These are phyloP conservation scores for Paratrypauchen microcephalus DNA, from an alignment of 2,797 vertebrate species.

Conservation along the genomic window DNA sequence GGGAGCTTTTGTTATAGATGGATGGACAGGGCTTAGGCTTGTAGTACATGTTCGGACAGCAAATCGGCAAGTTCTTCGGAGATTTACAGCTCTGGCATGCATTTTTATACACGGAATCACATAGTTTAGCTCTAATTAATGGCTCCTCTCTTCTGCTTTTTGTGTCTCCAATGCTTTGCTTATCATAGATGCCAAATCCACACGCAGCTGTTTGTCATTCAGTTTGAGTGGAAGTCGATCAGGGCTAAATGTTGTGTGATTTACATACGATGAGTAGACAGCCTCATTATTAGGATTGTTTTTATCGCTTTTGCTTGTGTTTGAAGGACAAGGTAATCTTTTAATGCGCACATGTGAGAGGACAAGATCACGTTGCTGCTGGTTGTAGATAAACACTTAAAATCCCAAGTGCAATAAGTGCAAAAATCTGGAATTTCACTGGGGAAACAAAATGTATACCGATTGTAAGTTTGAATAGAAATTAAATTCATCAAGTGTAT, in stretches of 20 bases:
- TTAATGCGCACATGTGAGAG: not conserved
- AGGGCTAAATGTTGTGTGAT: conserved; percentile 43
- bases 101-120: conserved; percentile 29
- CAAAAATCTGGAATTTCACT: not conserved
- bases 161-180: conserved; percentile 21
- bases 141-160: conserved; percentile 12
- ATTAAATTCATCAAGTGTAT: too few species aligned
- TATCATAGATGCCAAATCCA: conserved; percentile 20
- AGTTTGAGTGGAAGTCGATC: conserved; percentile 52
- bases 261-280: conserved; percentile 54
- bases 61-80: conserved; percentile 34
- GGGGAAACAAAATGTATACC: too few species aligned
- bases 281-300: conserved; percentile 53
- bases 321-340: conserved; percentile 49
- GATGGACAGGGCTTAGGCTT: conserved; percentile 20
- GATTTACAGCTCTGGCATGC: conserved; percentile 25
- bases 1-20: conserved; percentile 7
- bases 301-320: conserved; percentile 30
- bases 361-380: not conserved
- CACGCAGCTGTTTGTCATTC: conserved; percentile 44
- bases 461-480: too few species aligned
- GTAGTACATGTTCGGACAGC: conserved; percentile 19
- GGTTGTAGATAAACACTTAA: not conserved
- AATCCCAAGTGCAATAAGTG: not conserved
- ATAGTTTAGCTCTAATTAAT: conserved; percentile 38